phyloP scores from a whole-genome alignment of 2,113 vertebrate species.

The Myxocyprinus asiaticus region DNA sequence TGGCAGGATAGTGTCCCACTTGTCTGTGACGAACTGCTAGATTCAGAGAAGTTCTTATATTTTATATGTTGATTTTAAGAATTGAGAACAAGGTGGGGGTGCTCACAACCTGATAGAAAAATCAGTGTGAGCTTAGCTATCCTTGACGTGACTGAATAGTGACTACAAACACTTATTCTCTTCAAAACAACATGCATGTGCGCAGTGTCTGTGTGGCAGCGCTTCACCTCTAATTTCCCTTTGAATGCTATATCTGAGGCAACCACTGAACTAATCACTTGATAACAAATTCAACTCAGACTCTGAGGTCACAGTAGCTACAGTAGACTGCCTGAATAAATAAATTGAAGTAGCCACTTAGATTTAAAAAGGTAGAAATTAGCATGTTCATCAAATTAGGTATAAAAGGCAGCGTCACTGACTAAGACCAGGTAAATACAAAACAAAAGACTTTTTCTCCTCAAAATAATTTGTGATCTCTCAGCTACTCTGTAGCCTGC shows the following conservation, averaged over 20 bases:
- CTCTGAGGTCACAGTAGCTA: conserved; percentile 62
- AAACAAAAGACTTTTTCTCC: conserved; percentile 75
- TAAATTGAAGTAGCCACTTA: conserved; percentile 62
- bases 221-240: conserved; percentile 65
- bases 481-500: conserved; percentile 80
- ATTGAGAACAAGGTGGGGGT: conserved; percentile 63
- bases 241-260: conserved; percentile 62
- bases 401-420: conserved; percentile 80
- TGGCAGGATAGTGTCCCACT: conserved; percentile 66
- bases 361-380: conserved; percentile 67
- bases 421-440: conserved; percentile 74
- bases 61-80: conserved; percentile 55
- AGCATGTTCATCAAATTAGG: conserved; percentile 77
- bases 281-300: conserved; percentile 65
- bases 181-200: conserved; percentile 65
- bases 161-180: conserved; percentile 60
- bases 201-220: conserved; percentile 64
- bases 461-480: conserved; percentile 78
- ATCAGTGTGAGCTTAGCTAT: conserved; percentile 49
- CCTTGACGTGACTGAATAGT: conserved; percentile 68
- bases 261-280: conserved; percentile 66
- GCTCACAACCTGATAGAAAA: conserved; percentile 71
- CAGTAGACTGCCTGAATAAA: conserved; percentile 68
- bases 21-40: conserved; percentile 54
- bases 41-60: conserved; percentile 40